phyloP scores from a whole-genome alignment of 2,113 vertebrate species.

The Sclerurus mexicanus region DNA sequence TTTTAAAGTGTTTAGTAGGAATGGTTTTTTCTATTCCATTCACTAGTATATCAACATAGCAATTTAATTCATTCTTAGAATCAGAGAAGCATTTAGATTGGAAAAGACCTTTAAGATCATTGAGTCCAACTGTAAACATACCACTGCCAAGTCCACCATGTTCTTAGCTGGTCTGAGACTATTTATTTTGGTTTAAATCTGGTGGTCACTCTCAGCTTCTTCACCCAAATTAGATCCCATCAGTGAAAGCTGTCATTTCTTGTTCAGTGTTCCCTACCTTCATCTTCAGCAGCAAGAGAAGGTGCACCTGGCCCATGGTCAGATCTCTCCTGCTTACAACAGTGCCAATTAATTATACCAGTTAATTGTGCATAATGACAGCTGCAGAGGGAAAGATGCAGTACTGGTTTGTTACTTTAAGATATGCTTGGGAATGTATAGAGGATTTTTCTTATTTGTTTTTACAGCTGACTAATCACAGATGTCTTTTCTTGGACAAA shows the following conservation, averaged over 20 bases:
- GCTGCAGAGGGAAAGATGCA: not conserved
- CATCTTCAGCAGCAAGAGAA: not conserved
- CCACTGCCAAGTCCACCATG: not conserved
- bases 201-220: not conserved
- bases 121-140: not conserved
- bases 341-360: not conserved
- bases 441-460: not conserved
- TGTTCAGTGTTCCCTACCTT: not conserved
- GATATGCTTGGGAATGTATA: not conserved
- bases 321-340: not conserved
- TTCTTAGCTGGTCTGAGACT: not conserved
- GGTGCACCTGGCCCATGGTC: not conserved
- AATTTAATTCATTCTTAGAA: not conserved
- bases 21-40: not conserved
- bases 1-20: not conserved
- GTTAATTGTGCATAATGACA: not conserved
- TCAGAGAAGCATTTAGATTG: not conserved
- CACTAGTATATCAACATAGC: not conserved
- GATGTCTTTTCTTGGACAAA: not conserved
- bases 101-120: not conserved
- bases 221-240: not conserved
- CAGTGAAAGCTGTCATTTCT: not conserved
- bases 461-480: not conserved
- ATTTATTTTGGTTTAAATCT: not conserved
- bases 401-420: not conserved